A percentile compares a stretch with the other conserved stretches of the same genome.
These are phyloP conservation scores for Caenorhabditis sp. DNA, from an alignment of 2,888 invertebrate genomes.

Conservation along the genomic window DNA sequence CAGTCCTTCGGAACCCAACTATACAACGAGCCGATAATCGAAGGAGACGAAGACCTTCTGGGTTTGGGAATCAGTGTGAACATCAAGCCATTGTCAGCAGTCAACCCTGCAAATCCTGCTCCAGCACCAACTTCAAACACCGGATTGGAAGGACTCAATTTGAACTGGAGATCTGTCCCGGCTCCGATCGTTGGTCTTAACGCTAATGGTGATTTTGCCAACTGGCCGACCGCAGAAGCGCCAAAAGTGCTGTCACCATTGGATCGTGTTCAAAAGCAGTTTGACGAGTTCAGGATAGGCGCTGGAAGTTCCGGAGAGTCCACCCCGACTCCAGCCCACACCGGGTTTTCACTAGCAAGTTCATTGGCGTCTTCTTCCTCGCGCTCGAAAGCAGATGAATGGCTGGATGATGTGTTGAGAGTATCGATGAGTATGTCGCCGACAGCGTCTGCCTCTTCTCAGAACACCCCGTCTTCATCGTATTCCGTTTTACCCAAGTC, in stretches of 20 bases:
- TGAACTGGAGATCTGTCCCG: constrained; percentile 30
- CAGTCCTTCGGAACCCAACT: constrained; percentile 63
- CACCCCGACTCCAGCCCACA: constrained; percentile 11
- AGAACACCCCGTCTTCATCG: constrained; percentile 17
- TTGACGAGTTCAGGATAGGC: constrained; percentile 36
- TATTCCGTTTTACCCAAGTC: constrained; percentile 38
- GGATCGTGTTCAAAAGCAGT: constrained; percentile 55
- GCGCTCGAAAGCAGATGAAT: constrained; percentile 71
- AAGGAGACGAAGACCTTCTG: constrained; percentile 77
- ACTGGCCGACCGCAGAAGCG: constrained; percentile 28
- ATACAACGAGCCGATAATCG: constrained; percentile 79
- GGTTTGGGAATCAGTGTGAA: constrained; percentile 38
- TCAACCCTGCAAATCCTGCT: not conserved
- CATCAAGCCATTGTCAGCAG: not conserved
- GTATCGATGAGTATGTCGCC: constrained; percentile 67
- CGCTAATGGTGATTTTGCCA: constrained; percentile 45
- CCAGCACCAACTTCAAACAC: constrained; percentile 23
- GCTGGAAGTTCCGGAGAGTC: constrained; percentile 28
- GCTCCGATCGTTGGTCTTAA: constrained; percentile 24
- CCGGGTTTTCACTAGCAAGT: not conserved
- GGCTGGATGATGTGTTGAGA: constrained; percentile 74
- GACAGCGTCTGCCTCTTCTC: constrained; percentile 7
- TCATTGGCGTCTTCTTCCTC: not conserved
- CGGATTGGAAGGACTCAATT: constrained; percentile 53
- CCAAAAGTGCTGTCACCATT: constrained; percentile 20